phyloP scores from a whole-genome alignment of 1,140 invertebrate species.

The Globodera rostochiensis region DNA sequence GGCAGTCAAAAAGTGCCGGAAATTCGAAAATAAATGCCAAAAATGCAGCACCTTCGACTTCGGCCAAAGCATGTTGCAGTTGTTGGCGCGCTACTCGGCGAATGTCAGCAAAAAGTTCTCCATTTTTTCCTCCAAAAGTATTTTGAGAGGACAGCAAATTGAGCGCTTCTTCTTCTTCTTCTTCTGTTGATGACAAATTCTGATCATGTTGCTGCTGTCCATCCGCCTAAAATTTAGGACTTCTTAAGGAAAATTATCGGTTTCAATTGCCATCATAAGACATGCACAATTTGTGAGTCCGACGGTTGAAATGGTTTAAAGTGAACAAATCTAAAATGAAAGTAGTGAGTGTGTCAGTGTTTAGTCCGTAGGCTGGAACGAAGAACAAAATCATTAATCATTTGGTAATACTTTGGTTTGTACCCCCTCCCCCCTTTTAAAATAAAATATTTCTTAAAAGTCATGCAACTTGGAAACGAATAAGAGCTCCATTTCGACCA shows the following conservation, averaged over 20 bases:
- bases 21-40: background rate
- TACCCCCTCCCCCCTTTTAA: too few relatives aligned
- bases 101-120: slow-evolving; percentile 44
- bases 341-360: background rate
- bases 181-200: too few relatives aligned
- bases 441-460: too few relatives aligned
- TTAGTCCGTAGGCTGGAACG: too few relatives aligned
- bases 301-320: background rate
- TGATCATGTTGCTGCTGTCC: background rate
- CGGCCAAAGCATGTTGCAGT: slow-evolving; percentile 67
- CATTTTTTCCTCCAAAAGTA: slow-evolving; percentile 12
- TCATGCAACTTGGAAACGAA: too few relatives aligned
- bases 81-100: slow-evolving; percentile 40
- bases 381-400: too few relatives aligned
- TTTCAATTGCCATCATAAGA: too few relatives aligned
- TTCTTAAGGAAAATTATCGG: background rate
- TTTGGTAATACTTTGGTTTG: too few relatives aligned
- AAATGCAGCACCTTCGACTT: slow-evolving; percentile 73
- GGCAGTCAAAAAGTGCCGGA: background rate
- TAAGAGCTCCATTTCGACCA: too few relatives aligned
- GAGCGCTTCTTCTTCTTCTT: background rate
- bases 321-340: background rate
- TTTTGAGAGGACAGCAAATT: background rate
- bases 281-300: too few relatives aligned
- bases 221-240: background rate